A percentile compares a stretch with the other conserved stretches of the same genome.
phyloP scores from a whole-genome alignment of 2,888 invertebrate species.

The Himalopsyche kuldschensis region DNA sequence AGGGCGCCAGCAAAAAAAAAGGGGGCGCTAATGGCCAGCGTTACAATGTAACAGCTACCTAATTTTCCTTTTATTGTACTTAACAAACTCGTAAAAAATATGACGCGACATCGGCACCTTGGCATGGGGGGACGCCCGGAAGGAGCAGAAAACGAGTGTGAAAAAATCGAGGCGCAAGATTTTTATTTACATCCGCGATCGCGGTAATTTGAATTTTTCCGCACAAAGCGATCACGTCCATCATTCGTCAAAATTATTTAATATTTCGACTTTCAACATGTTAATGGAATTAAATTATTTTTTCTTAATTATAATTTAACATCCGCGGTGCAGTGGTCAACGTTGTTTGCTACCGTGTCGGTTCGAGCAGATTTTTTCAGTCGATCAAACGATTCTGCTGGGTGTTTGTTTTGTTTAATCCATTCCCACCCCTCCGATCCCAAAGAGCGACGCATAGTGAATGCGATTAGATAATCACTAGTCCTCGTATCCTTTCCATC shows the following conservation, averaged over 20 bases:
- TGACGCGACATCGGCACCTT: slow-evolving; percentile 27
- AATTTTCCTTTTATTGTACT: slow-evolving; percentile 35
- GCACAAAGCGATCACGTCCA: not conserved
- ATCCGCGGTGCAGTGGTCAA: too few relatives aligned
- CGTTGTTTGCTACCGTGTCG: too few relatives aligned
- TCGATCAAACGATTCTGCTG: too few relatives aligned
- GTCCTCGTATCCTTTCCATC: too few relatives aligned
- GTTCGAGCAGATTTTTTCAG: too few relatives aligned
- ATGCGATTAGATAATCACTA: too few relatives aligned
- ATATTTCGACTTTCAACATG: too few relatives aligned
- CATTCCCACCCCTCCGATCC: too few relatives aligned
- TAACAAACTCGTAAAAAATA: slow-evolving; percentile 33
- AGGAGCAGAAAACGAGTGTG: not conserved
- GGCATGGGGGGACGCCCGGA: not conserved
- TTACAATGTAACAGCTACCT: slow-evolving; percentile 29
- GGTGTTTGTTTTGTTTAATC: too few relatives aligned
- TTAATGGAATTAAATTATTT: too few relatives aligned
- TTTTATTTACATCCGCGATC: not conserved
- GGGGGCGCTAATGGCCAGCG: slow-evolving; percentile 27
- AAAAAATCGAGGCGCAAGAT: not conserved
- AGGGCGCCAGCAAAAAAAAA: not conserved
- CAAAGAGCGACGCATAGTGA: too few relatives aligned
- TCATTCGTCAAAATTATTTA: not conserved
- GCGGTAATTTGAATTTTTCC: not conserved
- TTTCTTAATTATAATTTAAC: too few relatives aligned